Evolutionary conservation across 1,140 invertebrate species (phyloP), one percentile per base, ranked within the genome.

Genomic region (Drosophila elegans): DNA sequence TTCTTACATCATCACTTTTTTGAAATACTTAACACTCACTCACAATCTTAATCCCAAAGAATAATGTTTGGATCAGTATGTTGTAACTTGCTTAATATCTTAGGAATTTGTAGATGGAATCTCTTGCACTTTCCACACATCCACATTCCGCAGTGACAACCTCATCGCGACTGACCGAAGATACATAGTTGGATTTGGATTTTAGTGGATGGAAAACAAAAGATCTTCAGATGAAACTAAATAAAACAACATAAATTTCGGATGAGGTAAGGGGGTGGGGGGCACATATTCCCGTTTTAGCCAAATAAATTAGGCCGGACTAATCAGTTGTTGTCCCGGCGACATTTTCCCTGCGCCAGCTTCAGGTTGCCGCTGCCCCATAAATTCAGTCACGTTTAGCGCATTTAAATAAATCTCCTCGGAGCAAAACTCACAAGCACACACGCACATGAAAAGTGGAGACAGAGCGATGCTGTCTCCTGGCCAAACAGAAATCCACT

Each of bases 371-470:
- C 66, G 67, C 62, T 66, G 59, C 45, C 66, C 61, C 77, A 91
- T 91, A 91, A 91, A 91, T 91, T 91, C 55, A 86, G 90, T 84
- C 90, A 91, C 90, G 90, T 91, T 90, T 72, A 34, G 53, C 54
- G 75, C 80, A 91, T 91, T 91, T 91, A 82, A 86, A 83, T 86
- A 63, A 90, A 91, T 81, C 80, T 77, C 48, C 56, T 21, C 49
- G 32, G 29, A 51, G 45, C 51, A 48, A 48, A 41, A 42, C 38
- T 49, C 12, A 45, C 49, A 56, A 16, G 21, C 44, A 46, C 38
- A 51, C 46, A n/a, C 66, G 36, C 25, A 39, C 34, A 39, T 36
- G 34, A 13, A 27, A 49, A 44, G 60, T 44, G 54, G 63, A 36
- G 38, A 45, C 38, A 44, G 45, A 39, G 60, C 56, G 74, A 45